A percentile compares a stretch with the other conserved stretches of the same genome.
Evolutionary conservation across 2,113 vertebrate genomes (phyloP).

Genomic region (Holacanthus passer): DNA sequence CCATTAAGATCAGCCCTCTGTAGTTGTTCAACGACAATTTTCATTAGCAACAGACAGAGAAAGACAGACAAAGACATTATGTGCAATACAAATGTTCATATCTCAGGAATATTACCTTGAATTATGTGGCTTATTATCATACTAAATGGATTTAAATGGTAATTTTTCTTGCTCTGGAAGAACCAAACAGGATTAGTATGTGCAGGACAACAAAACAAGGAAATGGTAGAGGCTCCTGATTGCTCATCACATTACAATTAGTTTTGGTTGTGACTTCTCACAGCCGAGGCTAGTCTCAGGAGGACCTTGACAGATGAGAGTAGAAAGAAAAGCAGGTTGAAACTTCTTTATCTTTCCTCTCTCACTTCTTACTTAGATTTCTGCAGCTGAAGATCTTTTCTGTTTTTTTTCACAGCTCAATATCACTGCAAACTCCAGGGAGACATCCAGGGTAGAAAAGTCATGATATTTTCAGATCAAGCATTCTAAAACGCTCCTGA

Average conservation of each 20-base stretch:
- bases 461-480: neutral
- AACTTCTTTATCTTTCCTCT: neutral
- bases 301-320: slow-evolving; percentile 15
- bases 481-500: neutral
- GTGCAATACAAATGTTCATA: slow-evolving; percentile 40
- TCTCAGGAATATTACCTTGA: slow-evolving; percentile 36
- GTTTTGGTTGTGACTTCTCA: slow-evolving; percentile 13
- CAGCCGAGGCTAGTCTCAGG: neutral
- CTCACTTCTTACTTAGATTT: slow-evolving; percentile 12
- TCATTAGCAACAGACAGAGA: slow-evolving; percentile 25
- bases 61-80: no score
- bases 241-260: slow-evolving; percentile 23
- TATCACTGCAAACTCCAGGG: neutral
- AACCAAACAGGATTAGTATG: slow-evolving; percentile 56
- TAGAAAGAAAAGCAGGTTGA: neutral
- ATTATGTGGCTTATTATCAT: slow-evolving; percentile 56
- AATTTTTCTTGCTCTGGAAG: slow-evolving; percentile 35
- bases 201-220: slow-evolving; percentile 35
- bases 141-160: slow-evolving; percentile 45
- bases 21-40: neutral
- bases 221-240: slow-evolving; percentile 14
- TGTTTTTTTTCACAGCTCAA: neutral
- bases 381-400: neutral
- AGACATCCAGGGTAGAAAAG: neutral
- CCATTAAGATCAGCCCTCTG: slow-evolving; percentile 21